Percentiles rank a stretch among this genome's conserved stretches.
Evolutionary conservation across 2,797 vertebrate genomes (phyloP).

Genomic region (Epinephelus malabaricus): DNA sequence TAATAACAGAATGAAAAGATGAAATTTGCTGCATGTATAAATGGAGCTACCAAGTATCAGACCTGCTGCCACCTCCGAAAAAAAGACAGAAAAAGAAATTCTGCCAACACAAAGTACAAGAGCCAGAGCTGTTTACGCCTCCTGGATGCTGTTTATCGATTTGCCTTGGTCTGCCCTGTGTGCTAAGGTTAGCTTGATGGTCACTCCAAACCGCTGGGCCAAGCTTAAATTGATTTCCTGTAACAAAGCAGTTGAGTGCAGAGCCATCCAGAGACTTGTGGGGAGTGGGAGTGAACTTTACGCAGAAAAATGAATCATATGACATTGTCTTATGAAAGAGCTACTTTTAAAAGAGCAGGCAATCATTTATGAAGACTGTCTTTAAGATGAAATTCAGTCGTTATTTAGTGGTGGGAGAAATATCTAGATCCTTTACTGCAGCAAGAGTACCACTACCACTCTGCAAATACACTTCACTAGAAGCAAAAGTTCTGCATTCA

Average conservation of each 20-base stretch:
- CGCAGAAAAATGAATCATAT: constrained; percentile 43
- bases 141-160: constrained; percentile 38
- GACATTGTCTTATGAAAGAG: constrained; percentile 22
- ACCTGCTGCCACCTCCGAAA: constrained; percentile 2
- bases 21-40: background rate
- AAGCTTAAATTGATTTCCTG: constrained; percentile 48
- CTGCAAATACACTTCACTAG: too few species aligned
- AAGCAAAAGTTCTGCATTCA: too few species aligned
- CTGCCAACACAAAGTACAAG: background rate
- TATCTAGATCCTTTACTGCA: too few species aligned
- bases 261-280: constrained; percentile 15
- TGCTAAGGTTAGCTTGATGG: constrained; percentile 29
- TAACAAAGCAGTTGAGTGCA: constrained; percentile 31
- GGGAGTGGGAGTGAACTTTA: background rate
- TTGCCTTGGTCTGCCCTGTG: background rate
- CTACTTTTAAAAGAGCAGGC: constrained; percentile 25
- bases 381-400: background rate
- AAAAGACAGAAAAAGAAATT: background rate
- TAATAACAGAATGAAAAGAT: background rate
- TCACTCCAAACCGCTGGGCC: constrained; percentile 22
- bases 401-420: too few species aligned
- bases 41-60: background rate
- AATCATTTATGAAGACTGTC: background rate
- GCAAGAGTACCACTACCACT: too few species aligned
- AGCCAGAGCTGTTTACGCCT: constrained; percentile 15